Base-by-base conservation (phyloP, 2,797 vertebrate genomes). In the Enteromius paludinosus region DNA sequence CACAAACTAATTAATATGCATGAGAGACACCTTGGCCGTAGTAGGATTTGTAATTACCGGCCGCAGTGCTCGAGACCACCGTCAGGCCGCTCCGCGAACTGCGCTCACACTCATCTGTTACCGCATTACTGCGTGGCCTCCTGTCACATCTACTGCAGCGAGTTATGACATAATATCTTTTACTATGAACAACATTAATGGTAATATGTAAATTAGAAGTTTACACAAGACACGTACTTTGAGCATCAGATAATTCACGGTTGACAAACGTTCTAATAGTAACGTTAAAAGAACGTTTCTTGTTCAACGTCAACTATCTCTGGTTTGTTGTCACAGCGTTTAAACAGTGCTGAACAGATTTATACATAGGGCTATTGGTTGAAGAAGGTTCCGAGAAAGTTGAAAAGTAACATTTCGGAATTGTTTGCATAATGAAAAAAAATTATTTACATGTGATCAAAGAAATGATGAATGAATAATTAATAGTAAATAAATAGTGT, bases 101-200 rank as follows among this genome's bases (percentile, higher is more conserved):
- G 41, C 38, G 20, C 23, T 79, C 47, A 68, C 77, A 41, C 62
- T 4, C 23, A 3, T 56, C 35, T 23, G 66, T 80, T 80, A 80
- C 78, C 41, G 78, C 78, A 80, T 80, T 65, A 80, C 25, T 62
- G 78, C 78, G 54, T 47, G 18, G 28, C 68, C 66, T 71, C 18
- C 38, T 7, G 49, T 62, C 66, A 80, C 64, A 52, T 8, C 41
- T 61, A 33, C 18, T 28, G 78, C 52, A 45, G 25, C 30, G 7
- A 30, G 0, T 9, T 49, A 54, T 15, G 28, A 73, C 49, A 38
- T 2, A 8, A 12, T 61, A 6, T 41, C n/a, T 12, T 61, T 59
- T 43, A 41, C 33, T 25, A 5, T 38, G 9, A 38, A 38, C 38
- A 38, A 54, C 52, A 56, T 9, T 56, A 23, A 56, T 23, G n/a